Evolutionary conservation across 1,140 invertebrate species (phyloP).

Genomic region (Rhyzopertha dominica): DNA sequence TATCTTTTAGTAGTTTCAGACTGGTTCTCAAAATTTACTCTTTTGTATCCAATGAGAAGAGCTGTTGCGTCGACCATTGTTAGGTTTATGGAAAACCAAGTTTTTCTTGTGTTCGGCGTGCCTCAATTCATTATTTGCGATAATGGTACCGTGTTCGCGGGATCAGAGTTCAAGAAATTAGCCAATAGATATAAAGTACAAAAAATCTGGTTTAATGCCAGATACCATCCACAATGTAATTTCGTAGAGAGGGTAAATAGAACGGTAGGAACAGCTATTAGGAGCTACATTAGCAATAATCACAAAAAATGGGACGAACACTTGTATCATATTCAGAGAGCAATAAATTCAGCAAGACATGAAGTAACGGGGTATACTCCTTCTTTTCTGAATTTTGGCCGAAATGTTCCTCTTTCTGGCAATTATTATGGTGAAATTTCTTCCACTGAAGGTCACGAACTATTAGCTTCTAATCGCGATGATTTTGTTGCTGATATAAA

Average conservation of each 20-base stretch:
- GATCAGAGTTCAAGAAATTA: constrained; percentile 5
- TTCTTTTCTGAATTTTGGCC: constrained; percentile 9
- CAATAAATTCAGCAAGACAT: constrained; percentile 17
- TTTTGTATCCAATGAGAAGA: constrained; percentile 3
- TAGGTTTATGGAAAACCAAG: constrained; percentile 10
- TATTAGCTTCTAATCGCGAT: too few relatives aligned
- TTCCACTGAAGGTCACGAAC: too few relatives aligned
- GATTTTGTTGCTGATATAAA: too few relatives aligned
- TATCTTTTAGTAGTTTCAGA: constrained; percentile 39
- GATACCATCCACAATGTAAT: constrained; percentile 13
- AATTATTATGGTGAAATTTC: constrained; percentile 16
- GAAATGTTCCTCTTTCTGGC: constrained; percentile 9
- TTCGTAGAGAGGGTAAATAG: constrained; percentile 19
- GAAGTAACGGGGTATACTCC: constrained; percentile 15
- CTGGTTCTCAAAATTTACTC: constrained; percentile 21
- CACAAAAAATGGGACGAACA: constrained; percentile 16
- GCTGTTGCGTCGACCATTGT: neutral
- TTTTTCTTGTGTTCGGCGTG: constrained; percentile 14
- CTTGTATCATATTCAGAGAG: constrained; percentile 11
- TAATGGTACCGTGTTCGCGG: constrained; percentile 10
- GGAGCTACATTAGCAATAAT: constrained; percentile 15
- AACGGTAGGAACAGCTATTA: constrained; percentile 16
- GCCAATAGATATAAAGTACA: constrained; percentile 11
- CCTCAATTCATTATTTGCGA: constrained; percentile 18
- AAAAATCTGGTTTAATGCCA: constrained; percentile 16